Percentiles rank a stretch among this genome's conserved stretches.
Evolutionary conservation across 2,888 invertebrate genomes (phyloP).

Genomic region (Melieria omissa): DNA sequence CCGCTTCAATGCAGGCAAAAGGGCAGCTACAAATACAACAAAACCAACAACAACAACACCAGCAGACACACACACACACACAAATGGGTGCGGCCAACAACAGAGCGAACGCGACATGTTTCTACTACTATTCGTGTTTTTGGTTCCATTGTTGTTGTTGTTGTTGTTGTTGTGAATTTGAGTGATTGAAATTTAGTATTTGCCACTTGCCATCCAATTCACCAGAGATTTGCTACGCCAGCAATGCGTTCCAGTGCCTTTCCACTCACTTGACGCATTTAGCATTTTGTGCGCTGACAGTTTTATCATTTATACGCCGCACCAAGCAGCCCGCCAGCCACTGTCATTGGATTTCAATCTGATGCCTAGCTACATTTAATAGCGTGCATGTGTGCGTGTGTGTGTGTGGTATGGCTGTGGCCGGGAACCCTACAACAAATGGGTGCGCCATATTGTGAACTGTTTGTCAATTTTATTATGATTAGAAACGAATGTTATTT

Average conservation of each 20-base stretch:
- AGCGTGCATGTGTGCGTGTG: too few relatives aligned
- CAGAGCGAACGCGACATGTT: too few relatives aligned
- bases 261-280: background rate
- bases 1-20: conserved; percentile 2
- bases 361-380: too few relatives aligned
- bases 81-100: background rate
- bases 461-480: conserved; percentile 33
- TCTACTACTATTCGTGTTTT: too few relatives aligned
- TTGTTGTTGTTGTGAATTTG: conserved; percentile 5
- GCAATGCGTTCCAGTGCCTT: background rate
- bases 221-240: too few relatives aligned
- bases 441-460: conserved; percentile 21
- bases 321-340: too few relatives aligned
- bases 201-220: too few relatives aligned
- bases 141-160: background rate
- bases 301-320: conserved; percentile 18
- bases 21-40: background rate
- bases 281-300: background rate
- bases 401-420: too few relatives aligned
- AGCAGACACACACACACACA: background rate
- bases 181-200: conserved; percentile 23
- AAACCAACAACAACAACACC: background rate
- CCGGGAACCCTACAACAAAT: too few relatives aligned
- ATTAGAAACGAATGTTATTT: conserved; percentile 31
- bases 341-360: too few relatives aligned